Conservation (phyloP, 2,888 invertebrate genomes). For the Drosophila pseudotalamancana region DNA sequence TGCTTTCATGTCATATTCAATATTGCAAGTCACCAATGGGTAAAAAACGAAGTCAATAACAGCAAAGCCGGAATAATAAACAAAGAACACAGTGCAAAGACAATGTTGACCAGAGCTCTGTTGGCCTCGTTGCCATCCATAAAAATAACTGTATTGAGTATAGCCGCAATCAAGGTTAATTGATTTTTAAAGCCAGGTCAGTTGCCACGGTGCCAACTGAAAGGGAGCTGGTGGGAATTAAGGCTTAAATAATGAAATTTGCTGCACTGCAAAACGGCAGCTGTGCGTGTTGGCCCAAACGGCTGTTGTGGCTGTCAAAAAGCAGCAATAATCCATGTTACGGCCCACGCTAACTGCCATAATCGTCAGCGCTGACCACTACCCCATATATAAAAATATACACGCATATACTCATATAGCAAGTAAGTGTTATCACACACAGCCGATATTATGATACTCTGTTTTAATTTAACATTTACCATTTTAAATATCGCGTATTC, state of each 20-base stretch:
- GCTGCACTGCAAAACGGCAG: slow-evolving; percentile 43
- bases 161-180: slow-evolving; percentile 81
- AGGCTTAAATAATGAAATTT: slow-evolving; percentile 67
- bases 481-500: no score
- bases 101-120: slow-evolving; percentile 18
- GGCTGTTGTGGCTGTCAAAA: slow-evolving; percentile 67
- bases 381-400: slow-evolving; percentile 42
- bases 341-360: slow-evolving; percentile 70
- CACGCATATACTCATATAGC: neutral
- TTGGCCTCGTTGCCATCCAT: slow-evolving; percentile 13
- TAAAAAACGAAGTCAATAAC: slow-evolving; percentile 20
- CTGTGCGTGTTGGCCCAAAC: slow-evolving; percentile 36
- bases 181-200: slow-evolving; percentile 75
- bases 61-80: slow-evolving; percentile 50
- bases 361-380: slow-evolving; percentile 59
- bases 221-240: neutral
- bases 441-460: no score
- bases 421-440: no score
- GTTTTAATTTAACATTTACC: no score
- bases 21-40: slow-evolving; percentile 72
- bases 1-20: slow-evolving; percentile 68
- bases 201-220: slow-evolving; percentile 15
- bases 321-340: slow-evolving; percentile 65
- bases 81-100: slow-evolving; percentile 56
- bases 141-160: slow-evolving; percentile 35